A percentile compares a stretch with the other conserved stretches of the same genome.
phyloP scores from a whole-genome alignment of 2,113 vertebrate species.

The Pangasianodon hypophthalmus region DNA sequence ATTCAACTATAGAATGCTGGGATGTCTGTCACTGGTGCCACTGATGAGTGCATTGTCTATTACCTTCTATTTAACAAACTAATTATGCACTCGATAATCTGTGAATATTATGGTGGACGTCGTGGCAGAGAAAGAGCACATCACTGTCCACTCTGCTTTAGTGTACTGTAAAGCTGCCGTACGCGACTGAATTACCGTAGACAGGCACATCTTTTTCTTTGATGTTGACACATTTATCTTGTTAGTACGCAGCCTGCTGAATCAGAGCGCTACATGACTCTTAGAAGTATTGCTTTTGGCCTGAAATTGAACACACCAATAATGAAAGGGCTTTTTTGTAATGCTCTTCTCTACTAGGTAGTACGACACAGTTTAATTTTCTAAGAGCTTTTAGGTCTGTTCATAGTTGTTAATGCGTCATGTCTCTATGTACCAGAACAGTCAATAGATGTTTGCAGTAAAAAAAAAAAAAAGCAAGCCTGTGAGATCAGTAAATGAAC shows the following conservation, averaged over 20 bases:
- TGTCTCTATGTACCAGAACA: background rate
- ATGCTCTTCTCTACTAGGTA: constrained; percentile 3
- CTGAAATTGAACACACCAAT: constrained; percentile 68
- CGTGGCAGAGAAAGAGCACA: constrained; percentile 58
- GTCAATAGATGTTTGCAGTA: background rate
- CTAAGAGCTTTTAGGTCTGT: constrained; percentile 24
- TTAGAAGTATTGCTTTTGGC: constrained; percentile 76
- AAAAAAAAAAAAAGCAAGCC: background rate
- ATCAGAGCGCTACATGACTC: constrained; percentile 71
- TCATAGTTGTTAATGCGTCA: constrained; percentile 10
- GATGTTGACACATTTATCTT: constrained; percentile 69
- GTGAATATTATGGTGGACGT: constrained; percentile 54
- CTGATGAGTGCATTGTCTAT: constrained; percentile 48
- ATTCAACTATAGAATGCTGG: constrained; percentile 68
- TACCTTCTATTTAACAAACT: constrained; percentile 52
- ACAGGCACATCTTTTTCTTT: constrained; percentile 57
- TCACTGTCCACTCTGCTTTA: constrained; percentile 46
- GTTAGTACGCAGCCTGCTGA: constrained; percentile 68
- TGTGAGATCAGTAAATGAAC: background rate
- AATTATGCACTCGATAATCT: constrained; percentile 53
- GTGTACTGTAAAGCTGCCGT: constrained; percentile 40
- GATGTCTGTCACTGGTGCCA: constrained; percentile 53
- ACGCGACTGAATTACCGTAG: constrained; percentile 36
- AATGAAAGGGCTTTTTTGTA: constrained; percentile 47
- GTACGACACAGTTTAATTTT: constrained; percentile 14